These are phyloP conservation scores for Pardalotus punctatus DNA, from an alignment of 2,113 vertebrate genomes.

Conservation along the genomic window DNA sequence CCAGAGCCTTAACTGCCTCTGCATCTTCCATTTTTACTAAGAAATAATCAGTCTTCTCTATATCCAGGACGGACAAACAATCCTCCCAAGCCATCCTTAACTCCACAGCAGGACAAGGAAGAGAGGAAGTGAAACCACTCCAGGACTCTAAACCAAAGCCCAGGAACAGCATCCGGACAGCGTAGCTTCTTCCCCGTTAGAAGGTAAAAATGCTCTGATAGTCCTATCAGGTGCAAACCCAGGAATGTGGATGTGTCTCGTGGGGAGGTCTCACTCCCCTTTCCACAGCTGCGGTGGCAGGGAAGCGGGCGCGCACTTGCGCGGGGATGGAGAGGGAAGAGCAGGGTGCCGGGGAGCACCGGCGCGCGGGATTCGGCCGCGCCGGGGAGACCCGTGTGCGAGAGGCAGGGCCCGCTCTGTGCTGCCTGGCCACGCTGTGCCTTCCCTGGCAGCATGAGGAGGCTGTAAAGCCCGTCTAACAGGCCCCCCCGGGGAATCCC, in stretches of 20 bases:
- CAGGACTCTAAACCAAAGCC: background rate
- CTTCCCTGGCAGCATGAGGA: background rate
- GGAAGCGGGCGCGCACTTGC: background rate
- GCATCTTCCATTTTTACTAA: background rate
- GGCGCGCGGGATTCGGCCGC: background rate
- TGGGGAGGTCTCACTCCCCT: background rate
- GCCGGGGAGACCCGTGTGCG: background rate
- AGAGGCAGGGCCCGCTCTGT: background rate
- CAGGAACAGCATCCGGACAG: background rate
- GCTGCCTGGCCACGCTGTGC: background rate
- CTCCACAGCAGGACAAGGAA: background rate
- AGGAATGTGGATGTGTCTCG: rapidly evolving
- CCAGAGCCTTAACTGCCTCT: background rate
- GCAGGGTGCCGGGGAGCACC: background rate
- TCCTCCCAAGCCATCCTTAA: background rate
- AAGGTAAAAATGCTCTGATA: background rate
- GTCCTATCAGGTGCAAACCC: background rate
- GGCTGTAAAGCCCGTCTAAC: background rate
- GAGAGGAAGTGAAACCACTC: background rate
- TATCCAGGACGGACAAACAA: background rate
- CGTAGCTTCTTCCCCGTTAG: background rate
- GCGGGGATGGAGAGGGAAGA: background rate
- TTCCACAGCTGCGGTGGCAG: rapidly evolving
- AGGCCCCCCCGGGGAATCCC: constrained; percentile 1
- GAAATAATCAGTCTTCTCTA: background rate